Evolutionary conservation across 2,888 invertebrate genomes (phyloP), one percentile per base, ranked within the genome.

Genomic region (Tetragonula carbonaria): DNA sequence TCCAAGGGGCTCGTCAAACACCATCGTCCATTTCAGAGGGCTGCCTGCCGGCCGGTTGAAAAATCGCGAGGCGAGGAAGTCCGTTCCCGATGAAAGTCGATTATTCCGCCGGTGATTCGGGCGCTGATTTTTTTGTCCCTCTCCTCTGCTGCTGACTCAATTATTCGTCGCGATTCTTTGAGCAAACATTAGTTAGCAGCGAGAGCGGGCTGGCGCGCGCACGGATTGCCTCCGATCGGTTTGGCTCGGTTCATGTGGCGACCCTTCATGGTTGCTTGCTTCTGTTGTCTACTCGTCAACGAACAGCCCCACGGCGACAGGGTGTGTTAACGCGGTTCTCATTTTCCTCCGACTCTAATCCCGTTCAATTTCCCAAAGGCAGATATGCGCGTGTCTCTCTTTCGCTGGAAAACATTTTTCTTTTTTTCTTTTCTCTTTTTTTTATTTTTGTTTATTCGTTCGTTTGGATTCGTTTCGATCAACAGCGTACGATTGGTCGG

Each of bases 131-230:
- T 84, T 85, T 84, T 65, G 45, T 45, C 45, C 66, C 79, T 75
- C 84, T 82, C 62, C 71, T 74, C 82, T 68, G 74, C 78, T 65
- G 65, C 85, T 86, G 92, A 93, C 92, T 92, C 91, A 91, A 94
- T 94, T 94, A 94, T 93, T 91, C 92, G 90, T 90, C 86, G 92
- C 93, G 92, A 93, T 93, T 93, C 93, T 93, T 93, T 93, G 92
- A 91, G 93, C 93, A 94, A 94, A 94, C 94, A 94, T 94, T 94
- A 94, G 94, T 94, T 94, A 94, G 94, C 91, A 89, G 90, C 88
- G 90, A 83, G 90, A 84, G 80, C 88, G 90, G 86, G 80, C 78
- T 59, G n/a, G 57, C 87, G 86, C 89, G 85, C 77, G 84, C 82
- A 80, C 78, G 91, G 91, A 92, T 92, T 92, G 92, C 90, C 91